phyloP scores from a whole-genome alignment of 37 sponge, comb jelly and placozoan genomes.

The Spongilla lacustris region DNA sequence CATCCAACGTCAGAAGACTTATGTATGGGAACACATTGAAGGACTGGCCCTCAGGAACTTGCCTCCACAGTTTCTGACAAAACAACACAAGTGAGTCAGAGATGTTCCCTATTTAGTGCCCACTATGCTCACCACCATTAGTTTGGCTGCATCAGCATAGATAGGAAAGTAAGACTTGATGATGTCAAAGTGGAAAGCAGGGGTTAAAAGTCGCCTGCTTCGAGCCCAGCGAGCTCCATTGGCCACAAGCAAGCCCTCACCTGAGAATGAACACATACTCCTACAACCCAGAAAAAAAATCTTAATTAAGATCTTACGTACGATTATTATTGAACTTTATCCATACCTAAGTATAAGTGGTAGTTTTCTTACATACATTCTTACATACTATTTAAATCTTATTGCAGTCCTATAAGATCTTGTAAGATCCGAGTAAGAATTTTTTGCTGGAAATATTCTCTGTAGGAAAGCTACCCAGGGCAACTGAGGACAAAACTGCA shows the following conservation, averaged over 20 bases:
- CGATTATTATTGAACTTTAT: too few species aligned
- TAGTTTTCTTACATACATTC: too few species aligned
- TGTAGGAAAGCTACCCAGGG: too few species aligned
- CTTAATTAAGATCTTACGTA: too few species aligned
- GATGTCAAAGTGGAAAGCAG: slow-evolving; percentile 90
- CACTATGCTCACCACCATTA: slow-evolving; percentile 33
- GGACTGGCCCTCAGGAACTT: slow-evolving; percentile 47
- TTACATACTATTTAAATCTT: too few species aligned
- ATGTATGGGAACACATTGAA: slow-evolving; percentile 63
- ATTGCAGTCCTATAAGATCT: too few species aligned
- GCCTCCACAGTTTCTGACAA: slow-evolving; percentile 17
- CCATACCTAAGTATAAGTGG: too few species aligned
- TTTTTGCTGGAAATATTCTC: too few species aligned
- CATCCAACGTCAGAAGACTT: slow-evolving; percentile 84
- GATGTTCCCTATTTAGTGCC: not conserved
- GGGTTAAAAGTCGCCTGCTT: slow-evolving; percentile 79
- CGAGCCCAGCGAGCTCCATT: slow-evolving; percentile 76
- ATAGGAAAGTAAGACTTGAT: slow-evolving; percentile 72
- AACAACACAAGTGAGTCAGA: not conserved
- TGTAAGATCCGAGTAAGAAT: too few species aligned
- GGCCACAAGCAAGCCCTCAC: slow-evolving; percentile 75
- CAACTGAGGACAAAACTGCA: too few species aligned
- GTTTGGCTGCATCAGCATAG: slow-evolving; percentile 34
- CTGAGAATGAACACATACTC: slow-evolving; percentile 24
- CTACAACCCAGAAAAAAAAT: too few species aligned